These are phyloP conservation scores for Cromileptes altivelis DNA, from an alignment of 2,113 vertebrate genomes.

Conservation along the genomic window DNA sequence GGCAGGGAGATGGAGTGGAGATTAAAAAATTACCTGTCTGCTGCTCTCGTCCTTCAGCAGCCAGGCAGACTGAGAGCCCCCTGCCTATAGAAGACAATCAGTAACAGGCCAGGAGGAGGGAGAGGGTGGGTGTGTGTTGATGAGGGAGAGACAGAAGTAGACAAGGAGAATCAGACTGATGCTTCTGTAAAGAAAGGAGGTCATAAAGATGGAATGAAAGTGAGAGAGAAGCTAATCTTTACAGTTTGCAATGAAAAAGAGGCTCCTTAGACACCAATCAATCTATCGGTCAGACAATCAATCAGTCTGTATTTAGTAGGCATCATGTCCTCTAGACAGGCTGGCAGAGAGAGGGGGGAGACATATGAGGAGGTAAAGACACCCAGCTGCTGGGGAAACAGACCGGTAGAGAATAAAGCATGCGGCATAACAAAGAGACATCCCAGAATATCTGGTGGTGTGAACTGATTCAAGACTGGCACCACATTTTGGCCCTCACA, in stretches of 20 bases:
- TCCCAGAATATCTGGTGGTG: slow-evolving; percentile 17
- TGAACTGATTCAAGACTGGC: slow-evolving; percentile 19
- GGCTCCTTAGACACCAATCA: slow-evolving; percentile 64
- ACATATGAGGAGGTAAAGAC: slow-evolving; percentile 18
- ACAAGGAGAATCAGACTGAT: slow-evolving; percentile 41
- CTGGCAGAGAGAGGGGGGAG: slow-evolving; percentile 36
- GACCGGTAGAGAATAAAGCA: slow-evolving; percentile 3
- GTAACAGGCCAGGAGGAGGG: slow-evolving; percentile 29
- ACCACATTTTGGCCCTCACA: background rate
- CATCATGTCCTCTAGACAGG: slow-evolving; percentile 43
- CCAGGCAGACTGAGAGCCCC: slow-evolving; percentile 55
- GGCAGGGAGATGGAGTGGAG: slow-evolving; percentile 75
- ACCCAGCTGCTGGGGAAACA: slow-evolving; percentile 14
- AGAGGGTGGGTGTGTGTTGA: slow-evolving; percentile 9
- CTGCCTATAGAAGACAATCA: slow-evolving; percentile 64
- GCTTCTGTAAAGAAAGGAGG: slow-evolving; percentile 24
- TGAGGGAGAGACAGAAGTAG: slow-evolving; percentile 34
- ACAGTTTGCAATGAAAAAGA: slow-evolving; percentile 62
- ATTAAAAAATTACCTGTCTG: slow-evolving; percentile 85
- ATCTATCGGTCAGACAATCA: slow-evolving; percentile 64
- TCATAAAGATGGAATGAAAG: slow-evolving; percentile 31
- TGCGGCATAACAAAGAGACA: slow-evolving; percentile 9
- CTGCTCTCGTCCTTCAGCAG: slow-evolving; percentile 76
- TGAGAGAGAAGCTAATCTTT: slow-evolving; percentile 66
- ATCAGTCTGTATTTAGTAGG: slow-evolving; percentile 69